Conservation (phyloP, 2,113 vertebrate species). For the Athene noctua region DNA sequence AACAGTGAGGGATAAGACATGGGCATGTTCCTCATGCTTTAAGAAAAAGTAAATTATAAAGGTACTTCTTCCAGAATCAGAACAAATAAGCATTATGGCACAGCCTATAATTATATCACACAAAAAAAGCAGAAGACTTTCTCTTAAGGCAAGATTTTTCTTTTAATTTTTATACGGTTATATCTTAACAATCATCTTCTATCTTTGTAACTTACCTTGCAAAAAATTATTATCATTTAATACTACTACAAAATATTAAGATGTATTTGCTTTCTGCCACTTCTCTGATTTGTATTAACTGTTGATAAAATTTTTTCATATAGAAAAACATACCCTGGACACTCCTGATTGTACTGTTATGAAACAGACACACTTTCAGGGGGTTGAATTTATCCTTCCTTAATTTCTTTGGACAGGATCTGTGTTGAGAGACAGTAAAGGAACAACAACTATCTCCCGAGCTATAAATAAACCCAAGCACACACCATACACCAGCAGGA, state of each 20-base stretch:
- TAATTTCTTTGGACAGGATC: background rate
- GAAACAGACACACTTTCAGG: background rate
- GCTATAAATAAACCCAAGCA: background rate
- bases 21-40: background rate
- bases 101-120: background rate
- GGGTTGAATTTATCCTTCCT: background rate
- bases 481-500: background rate
- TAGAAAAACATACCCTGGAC: background rate
- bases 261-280: background rate
- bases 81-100: background rate
- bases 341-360: background rate
- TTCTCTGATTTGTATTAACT: background rate
- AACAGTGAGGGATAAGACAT: background rate
- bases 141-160: background rate
- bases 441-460: background rate
- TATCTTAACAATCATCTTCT: background rate
- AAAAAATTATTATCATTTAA: background rate
- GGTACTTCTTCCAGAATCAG: background rate
- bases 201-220: background rate
- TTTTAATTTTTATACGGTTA: background rate
- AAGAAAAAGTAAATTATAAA: background rate
- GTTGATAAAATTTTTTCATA: background rate
- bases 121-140: background rate
- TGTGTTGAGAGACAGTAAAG: background rate
- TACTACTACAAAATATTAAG: background rate